Evolutionary conservation across 2,113 vertebrate genomes (phyloP), one percentile per base, ranked within the genome.

Genomic region (Numida meleagris): DNA sequence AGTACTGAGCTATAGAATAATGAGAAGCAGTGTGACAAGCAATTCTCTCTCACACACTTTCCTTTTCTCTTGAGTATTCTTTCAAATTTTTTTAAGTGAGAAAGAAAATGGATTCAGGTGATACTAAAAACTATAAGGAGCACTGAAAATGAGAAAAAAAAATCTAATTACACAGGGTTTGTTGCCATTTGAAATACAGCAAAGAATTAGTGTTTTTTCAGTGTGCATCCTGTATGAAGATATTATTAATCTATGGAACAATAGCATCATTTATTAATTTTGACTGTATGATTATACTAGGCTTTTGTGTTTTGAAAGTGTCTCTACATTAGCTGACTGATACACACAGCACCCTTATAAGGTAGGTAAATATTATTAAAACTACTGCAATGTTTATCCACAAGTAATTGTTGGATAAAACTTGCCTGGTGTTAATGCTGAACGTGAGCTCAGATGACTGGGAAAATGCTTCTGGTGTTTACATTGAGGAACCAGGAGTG

Each of bases 361-460:
- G 42, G n/a, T 63, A 50, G 38, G 29, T 82, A 88, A 94, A 92
- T 86, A 83, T 77, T 86, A 75, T 63, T 89, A 68, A 67, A 93
- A 40, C 51, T 48, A 31, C 33, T 72, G 43, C 68, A 80, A 57
- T 55, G 24, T 65, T 55, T 83, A 76, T 73, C 15, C 73, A 63
- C 34, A 63, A 86, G 76, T 76, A 93, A 67, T 36, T 50, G 14
- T 72, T 79, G 70, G 55, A 82, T 85, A 68, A 65, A 82, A 85
- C 40, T 13, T 75, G 29, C 40, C 40, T 38, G 27, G 6, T 62
- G 19, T 82, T 85, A 25, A 23, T n/a, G 82, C 66, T 46, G 29
- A 65, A 31, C 34, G 23, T 33, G 81, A 78, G 45, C 23, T 75
- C 45, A 51, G 50, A 15, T 63, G 46, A 15, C n/a, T 77, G 18